Conservation (phyloP, 2,888 invertebrate genomes). For the Crocallis elinguaria region DNA sequence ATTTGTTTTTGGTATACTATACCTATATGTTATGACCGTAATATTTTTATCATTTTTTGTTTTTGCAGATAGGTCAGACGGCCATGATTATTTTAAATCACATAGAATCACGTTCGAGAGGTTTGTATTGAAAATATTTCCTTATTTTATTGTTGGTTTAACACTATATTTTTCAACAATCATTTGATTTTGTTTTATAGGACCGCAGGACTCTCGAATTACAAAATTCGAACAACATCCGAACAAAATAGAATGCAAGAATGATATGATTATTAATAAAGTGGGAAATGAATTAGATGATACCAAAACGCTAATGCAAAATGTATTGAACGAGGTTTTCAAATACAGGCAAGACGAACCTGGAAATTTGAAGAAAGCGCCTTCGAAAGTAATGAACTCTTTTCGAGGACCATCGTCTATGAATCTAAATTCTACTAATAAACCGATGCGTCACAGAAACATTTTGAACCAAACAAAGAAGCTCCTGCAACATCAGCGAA, state of each 20-base stretch:
- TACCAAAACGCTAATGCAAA: slow-evolving; percentile 54
- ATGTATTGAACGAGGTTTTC: slow-evolving; percentile 58
- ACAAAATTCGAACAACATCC: not conserved
- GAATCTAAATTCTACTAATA: not conserved
- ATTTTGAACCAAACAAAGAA: slow-evolving; percentile 7
- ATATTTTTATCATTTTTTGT: slow-evolving; percentile 19
- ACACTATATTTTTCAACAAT: too few relatives aligned
- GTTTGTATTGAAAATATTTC: slow-evolving; percentile 6
- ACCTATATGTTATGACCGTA: not conserved
- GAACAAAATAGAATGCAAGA: not conserved
- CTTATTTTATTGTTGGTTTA: not conserved
- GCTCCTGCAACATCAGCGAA: slow-evolving; percentile 8
- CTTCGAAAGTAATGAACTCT: slow-evolving; percentile 1
- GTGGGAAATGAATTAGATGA: slow-evolving; percentile 37
- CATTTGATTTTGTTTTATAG: too few relatives aligned
- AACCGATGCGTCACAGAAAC: not conserved
- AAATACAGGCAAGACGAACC: slow-evolving; percentile 42
- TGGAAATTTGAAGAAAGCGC: slow-evolving; percentile 21
- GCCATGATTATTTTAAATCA: slow-evolving; percentile 61
- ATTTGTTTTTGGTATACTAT: not conserved
- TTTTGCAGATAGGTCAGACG: slow-evolving; percentile 69
- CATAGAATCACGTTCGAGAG: slow-evolving; percentile 42
- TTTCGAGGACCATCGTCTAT: not conserved
- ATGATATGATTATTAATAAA: slow-evolving; percentile 4
- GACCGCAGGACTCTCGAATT: not conserved